These are phyloP conservation scores for Pelobates cultripes DNA, from an alignment of 2,797 vertebrate genomes.

Conservation along the genomic window DNA sequence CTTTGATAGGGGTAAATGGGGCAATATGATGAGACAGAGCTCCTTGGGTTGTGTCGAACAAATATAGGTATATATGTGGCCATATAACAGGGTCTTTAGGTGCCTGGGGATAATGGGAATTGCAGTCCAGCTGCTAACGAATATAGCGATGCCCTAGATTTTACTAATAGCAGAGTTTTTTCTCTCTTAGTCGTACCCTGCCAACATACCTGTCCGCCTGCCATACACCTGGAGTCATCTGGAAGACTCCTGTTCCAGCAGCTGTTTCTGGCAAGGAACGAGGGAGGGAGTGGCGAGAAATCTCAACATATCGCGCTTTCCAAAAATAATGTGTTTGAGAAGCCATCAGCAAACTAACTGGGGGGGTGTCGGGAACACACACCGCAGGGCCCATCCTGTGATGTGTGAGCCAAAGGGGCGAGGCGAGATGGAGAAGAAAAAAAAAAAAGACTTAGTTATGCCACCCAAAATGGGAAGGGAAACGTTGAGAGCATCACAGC, in stretches of 20 bases:
- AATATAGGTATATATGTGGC: too few species aligned
- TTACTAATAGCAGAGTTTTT: too few species aligned
- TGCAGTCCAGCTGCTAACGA: too few species aligned
- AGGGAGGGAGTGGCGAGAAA: constrained; percentile 4
- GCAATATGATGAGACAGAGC: too few species aligned
- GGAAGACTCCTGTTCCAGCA: constrained; percentile 22
- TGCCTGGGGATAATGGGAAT: too few species aligned
- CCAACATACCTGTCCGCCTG: constrained; percentile 18
- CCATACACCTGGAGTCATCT: constrained; percentile 37
- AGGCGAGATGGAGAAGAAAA: constrained; percentile 8
- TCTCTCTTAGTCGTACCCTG: not conserved
- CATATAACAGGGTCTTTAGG: too few species aligned
- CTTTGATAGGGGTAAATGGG: too few species aligned
- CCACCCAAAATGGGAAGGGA: constrained; percentile 19
- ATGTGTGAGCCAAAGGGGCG: constrained; percentile 16
- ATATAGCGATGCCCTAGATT: too few species aligned
- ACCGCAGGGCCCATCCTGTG: not conserved
- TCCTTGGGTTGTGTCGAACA: too few species aligned
- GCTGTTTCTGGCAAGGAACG: constrained; percentile 32
- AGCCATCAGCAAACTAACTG: not conserved
- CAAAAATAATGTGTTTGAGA: not conserved
- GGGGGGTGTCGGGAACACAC: constrained; percentile 1
- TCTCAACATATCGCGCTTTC: not conserved
- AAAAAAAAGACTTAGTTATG: constrained; percentile 15
- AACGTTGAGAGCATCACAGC: not conserved